Conservation (phyloP, 2,113 vertebrate genomes). For the Polypterus bichir region DNA sequence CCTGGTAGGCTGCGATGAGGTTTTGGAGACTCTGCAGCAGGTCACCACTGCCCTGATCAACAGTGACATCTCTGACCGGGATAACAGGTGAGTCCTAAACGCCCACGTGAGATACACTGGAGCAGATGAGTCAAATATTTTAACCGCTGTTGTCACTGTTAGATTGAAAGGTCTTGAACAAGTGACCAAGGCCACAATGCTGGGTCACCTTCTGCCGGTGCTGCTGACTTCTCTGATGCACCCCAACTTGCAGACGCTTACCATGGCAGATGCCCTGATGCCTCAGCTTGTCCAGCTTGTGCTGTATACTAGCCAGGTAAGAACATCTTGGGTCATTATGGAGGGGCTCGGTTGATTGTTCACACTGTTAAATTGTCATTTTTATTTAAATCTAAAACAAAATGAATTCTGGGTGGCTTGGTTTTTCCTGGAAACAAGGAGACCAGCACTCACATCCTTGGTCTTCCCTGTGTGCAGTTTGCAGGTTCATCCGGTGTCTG, state of each 20-base stretch:
- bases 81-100: constrained; percentile 60
- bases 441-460: too few species aligned
- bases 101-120: not conserved
- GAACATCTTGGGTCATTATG: not conserved
- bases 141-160: not conserved
- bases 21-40: constrained; percentile 89
- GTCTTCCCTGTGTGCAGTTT: too few species aligned
- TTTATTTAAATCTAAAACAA: too few species aligned
- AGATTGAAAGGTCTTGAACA: constrained; percentile 91
- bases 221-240: constrained; percentile 93
- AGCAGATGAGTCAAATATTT: constrained; percentile 8
- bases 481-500: too few species aligned
- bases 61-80: constrained; percentile 75
- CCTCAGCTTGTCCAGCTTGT: constrained; percentile 92
- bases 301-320: constrained; percentile 92
- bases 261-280: constrained; percentile 88
- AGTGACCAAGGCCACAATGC: constrained; percentile 91
- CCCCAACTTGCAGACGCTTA: constrained; percentile 85
- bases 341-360: too few species aligned
- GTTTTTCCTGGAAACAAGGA: too few species aligned
- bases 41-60: constrained; percentile 89
- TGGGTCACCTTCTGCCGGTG: constrained; percentile 88
- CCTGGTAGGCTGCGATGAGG: constrained; percentile 90
- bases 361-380: too few species aligned
- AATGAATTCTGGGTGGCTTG: too few species aligned